phyloP scores from a whole-genome alignment of 2,888 invertebrate genomes.

The Erebia palarica region DNA sequence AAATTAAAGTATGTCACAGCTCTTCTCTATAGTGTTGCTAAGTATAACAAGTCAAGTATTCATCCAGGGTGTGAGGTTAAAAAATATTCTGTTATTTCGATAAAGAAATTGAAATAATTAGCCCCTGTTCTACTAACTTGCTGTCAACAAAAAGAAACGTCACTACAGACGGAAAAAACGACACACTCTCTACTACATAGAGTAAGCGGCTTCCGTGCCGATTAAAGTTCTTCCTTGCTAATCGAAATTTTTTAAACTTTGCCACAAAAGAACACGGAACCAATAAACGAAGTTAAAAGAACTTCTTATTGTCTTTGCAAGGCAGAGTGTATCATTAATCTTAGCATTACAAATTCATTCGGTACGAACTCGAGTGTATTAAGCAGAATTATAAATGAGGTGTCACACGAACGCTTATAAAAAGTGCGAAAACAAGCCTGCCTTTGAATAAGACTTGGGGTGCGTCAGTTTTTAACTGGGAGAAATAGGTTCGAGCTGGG shows the following conservation, averaged over 20 bases:
- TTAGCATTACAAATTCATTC: constrained; percentile 80
- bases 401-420: constrained; percentile 72
- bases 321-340: constrained; percentile 58
- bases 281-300: constrained; percentile 20
- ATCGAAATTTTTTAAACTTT: constrained; percentile 13
- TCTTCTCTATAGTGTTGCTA: too few relatives aligned
- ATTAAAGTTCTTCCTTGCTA: constrained; percentile 2
- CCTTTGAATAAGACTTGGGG: constrained; percentile 59
- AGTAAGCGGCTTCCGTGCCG: neutral
- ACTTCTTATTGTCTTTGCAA: constrained; percentile 28
- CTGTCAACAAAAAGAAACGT: too few relatives aligned
- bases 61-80: too few relatives aligned
- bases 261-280: constrained; percentile 24
- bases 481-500: constrained; percentile 56
- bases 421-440: constrained; percentile 68
- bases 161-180: too few relatives aligned
- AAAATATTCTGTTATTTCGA: too few relatives aligned
- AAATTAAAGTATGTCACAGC: too few relatives aligned
- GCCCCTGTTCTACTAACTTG: too few relatives aligned
- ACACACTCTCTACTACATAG: neutral
- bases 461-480: constrained; percentile 68
- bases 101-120: too few relatives aligned
- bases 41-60: too few relatives aligned
- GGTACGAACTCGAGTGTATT: constrained; percentile 79
- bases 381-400: constrained; percentile 80